These are phyloP conservation scores for Bugula neritina DNA, from an alignment of 2,888 invertebrate species.

Conservation along the genomic window DNA sequence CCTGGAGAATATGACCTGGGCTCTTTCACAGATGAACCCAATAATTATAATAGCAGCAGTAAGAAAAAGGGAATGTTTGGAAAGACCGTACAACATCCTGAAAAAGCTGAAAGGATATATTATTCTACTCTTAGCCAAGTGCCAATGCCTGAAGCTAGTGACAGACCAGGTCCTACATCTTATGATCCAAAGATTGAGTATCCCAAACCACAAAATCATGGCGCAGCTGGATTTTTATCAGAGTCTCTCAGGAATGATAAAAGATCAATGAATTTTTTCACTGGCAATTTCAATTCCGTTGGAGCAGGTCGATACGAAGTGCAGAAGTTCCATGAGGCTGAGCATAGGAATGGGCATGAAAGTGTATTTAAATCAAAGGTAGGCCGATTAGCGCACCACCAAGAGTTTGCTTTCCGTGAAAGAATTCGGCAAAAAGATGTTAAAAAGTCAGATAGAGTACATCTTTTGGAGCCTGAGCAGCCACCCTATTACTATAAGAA, in stretches of 20 bases:
- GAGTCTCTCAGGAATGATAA: constrained; percentile 47
- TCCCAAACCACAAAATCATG: constrained; percentile 32
- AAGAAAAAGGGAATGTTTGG: constrained; percentile 45
- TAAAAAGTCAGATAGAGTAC: constrained; percentile 39
- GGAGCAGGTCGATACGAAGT: constrained; percentile 52
- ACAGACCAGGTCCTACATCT: constrained; percentile 45
- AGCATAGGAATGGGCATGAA: constrained; percentile 47
- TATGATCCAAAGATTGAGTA: constrained; percentile 40
- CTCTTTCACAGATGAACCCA: constrained; percentile 42
- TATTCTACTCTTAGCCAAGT: constrained; percentile 36
- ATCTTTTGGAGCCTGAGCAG: constrained; percentile 40
- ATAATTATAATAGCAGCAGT: constrained; percentile 35
- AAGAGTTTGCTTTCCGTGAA: constrained; percentile 40
- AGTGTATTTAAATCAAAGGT: constrained; percentile 49
- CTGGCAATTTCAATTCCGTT: constrained; percentile 50
- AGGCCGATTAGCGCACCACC: constrained; percentile 37
- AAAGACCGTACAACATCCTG: constrained; percentile 44
- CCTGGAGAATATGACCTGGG: constrained; percentile 46
- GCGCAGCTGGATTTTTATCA: constrained; percentile 41
- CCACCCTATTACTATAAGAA: constrained; percentile 33
- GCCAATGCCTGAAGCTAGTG: constrained; percentile 21
- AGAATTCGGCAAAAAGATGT: constrained; percentile 46
- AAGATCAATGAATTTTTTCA: constrained; percentile 48
- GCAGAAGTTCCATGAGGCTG: constrained; percentile 46
- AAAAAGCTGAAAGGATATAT: constrained; percentile 42